Percentiles rank a stretch among this genome's conserved stretches.
Conservation (phyloP, 2,113 vertebrate genomes). For the Zapornia atra region DNA sequence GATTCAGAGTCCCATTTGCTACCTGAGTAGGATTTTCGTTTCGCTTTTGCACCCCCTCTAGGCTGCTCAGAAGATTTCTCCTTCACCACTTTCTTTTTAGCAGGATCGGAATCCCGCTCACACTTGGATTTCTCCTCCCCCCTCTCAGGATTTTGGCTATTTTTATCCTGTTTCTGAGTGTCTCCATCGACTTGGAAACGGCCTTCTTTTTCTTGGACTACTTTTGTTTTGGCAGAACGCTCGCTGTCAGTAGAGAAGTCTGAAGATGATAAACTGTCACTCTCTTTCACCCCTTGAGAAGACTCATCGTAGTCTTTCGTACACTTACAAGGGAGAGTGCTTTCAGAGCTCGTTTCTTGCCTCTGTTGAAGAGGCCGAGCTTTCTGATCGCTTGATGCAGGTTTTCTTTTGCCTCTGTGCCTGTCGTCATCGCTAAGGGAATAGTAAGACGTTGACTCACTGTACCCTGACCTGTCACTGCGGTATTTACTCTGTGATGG, state of each 20-base stretch:
- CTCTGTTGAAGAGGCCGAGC: constrained; percentile 64
- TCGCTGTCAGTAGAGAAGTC: constrained; percentile 71
- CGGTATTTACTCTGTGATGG: constrained; percentile 59
- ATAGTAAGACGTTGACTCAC: constrained; percentile 82
- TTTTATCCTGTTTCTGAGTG: constrained; percentile 65
- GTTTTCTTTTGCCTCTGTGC: constrained; percentile 51
- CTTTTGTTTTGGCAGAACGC: constrained; percentile 38
- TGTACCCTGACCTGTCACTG: constrained; percentile 80
- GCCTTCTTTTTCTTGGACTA: constrained; percentile 35
- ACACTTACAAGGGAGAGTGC: constrained; percentile 14
- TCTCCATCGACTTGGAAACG: not conserved
- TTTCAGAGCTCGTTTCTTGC: constrained; percentile 75
- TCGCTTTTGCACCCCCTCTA: constrained; percentile 49
- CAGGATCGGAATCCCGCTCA: constrained; percentile 75
- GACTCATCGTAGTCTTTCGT: constrained; percentile 38
- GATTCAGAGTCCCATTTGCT: constrained; percentile 89
- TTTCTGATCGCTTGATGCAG: constrained; percentile 65
- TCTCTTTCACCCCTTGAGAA: constrained; percentile 50
- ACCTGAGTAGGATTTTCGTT: constrained; percentile 73
- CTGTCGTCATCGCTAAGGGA: constrained; percentile 72
- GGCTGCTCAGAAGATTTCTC: constrained; percentile 38
- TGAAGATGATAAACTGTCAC: constrained; percentile 66
- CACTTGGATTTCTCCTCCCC: constrained; percentile 63
- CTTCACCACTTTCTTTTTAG: constrained; percentile 69
- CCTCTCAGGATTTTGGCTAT: constrained; percentile 5